Base-by-base conservation (phyloP, 2,888 invertebrate species). In the Camponotus fellah region DNA sequence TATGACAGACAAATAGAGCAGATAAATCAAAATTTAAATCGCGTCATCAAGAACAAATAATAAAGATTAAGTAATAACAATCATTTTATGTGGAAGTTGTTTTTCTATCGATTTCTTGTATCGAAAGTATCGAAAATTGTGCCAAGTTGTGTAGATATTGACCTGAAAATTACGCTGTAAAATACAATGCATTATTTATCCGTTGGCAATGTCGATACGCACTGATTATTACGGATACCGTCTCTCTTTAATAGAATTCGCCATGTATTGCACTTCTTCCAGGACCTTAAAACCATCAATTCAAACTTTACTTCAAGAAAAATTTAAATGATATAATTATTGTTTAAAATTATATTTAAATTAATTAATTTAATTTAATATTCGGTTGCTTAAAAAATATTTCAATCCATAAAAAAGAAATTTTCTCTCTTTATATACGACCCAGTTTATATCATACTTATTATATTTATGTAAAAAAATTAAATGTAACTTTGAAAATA, bases 181-280 rank as follows among this genome's bases (percentile, higher is more conserved):
- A 82, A 49, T 26, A 21, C 49, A 49, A 49, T 49, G 49, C 58
- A 46, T 83, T 89, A 84, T 90, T 88, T 88, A 88, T 87, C 89
- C 89, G 85, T 87, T 86, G 72, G 89, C 89, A 82, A 88, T 89
- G 87, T 84, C 90, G 91, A 91, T 87, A 89, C 86, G 91, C 91
- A 86, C 91, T 91, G 91, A 91, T 92, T 89, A 89, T 89, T 87
- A 65, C 64, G 68, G 69, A 34, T 43, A 4, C 81, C 68, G 2
- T 79, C 69, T 90, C 88, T 88, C 88, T 88, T 85, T 82, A 84
- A 86, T 56, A 80, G 69, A 32, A 0, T 43, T 43, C 3, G 12
- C 43, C 17, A n/a, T 49, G 49, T 49, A n/a, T 17, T 68, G 4
- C 17, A 43, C 46, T 74, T 49, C 40, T 9, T 69, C 46, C 12